These are phyloP conservation scores for Peromyscus californicus DNA, from an alignment of 2,113 vertebrate species.

Conservation along the genomic window DNA sequence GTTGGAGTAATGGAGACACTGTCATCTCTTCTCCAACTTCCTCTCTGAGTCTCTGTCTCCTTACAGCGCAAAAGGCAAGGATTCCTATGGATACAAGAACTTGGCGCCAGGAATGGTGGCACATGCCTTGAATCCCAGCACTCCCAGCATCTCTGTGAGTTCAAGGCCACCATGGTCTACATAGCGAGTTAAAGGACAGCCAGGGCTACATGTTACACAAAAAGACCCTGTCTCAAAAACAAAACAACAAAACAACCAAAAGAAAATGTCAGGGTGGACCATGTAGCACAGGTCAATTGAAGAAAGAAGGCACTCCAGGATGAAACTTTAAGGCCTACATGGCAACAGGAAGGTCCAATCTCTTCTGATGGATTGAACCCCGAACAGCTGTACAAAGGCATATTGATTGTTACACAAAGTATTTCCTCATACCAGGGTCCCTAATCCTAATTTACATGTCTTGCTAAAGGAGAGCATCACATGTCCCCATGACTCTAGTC, in stretches of 20 bases:
- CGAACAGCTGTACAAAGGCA: too few relatives aligned
- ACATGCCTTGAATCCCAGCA: background rate
- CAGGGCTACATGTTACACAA: background rate
- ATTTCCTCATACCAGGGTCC: too few relatives aligned
- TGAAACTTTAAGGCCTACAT: too few relatives aligned
- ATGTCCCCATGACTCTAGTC: too few relatives aligned
- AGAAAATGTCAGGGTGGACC: background rate
- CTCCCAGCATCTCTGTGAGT: background rate
- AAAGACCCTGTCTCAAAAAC: background rate
- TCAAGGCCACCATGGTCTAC: background rate
- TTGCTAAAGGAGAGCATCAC: too few relatives aligned
- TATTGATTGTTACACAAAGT: too few relatives aligned
- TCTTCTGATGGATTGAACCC: too few relatives aligned
- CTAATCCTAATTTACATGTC: too few relatives aligned
- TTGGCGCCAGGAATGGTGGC: background rate
- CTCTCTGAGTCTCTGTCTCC: constrained; percentile 8
- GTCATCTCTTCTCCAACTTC: background rate
- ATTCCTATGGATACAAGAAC: background rate
- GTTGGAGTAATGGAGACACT: background rate
- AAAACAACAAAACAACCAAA: background rate
- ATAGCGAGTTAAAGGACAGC: background rate
- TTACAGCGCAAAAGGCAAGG: constrained; percentile 28
- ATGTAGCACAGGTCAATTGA: too few relatives aligned
- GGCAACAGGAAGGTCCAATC: too few relatives aligned
- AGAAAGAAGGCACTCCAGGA: too few relatives aligned